Percentiles rank a stretch among this genome's conserved stretches.
phyloP scores from a whole-genome alignment of 2,888 invertebrate species.

The Mellilla xanthometata region DNA sequence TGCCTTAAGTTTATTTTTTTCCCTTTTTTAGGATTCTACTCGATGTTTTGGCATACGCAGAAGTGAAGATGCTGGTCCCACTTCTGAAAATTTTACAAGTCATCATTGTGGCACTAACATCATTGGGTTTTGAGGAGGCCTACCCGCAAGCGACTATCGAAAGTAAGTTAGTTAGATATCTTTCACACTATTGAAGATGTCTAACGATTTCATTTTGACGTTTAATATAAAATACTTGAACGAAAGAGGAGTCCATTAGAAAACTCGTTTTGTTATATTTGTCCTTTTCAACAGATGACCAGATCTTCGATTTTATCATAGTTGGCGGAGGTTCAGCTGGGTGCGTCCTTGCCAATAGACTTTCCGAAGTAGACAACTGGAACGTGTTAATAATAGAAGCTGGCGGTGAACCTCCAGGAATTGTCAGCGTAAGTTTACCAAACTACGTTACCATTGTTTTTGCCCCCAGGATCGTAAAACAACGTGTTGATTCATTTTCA shows the following conservation, averaged over 20 bases:
- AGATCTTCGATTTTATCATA: constrained; percentile 58
- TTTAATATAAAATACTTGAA: too few relatives aligned
- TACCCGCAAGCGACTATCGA: constrained; percentile 38
- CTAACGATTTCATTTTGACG: too few relatives aligned
- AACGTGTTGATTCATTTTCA: constrained; percentile 33
- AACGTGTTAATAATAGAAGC: constrained; percentile 87
- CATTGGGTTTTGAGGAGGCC: constrained; percentile 12
- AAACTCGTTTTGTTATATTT: background rate
- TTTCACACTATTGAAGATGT: too few relatives aligned
- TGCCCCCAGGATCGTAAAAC: too few relatives aligned
- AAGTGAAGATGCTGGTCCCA: constrained; percentile 37
- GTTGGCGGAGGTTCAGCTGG: constrained; percentile 79
- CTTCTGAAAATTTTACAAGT: constrained; percentile 32
- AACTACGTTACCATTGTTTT: too few relatives aligned
- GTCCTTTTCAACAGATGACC: constrained; percentile 45
- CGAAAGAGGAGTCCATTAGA: too few relatives aligned
- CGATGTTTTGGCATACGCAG: constrained; percentile 22
- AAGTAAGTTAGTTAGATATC: constrained; percentile 36
- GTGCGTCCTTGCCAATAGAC: constrained; percentile 88
- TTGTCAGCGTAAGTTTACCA: constrained; percentile 44
- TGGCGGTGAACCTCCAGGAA: constrained; percentile 66
- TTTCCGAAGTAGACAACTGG: constrained; percentile 85
- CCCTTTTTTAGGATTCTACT: constrained; percentile 32
- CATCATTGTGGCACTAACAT: constrained; percentile 26
- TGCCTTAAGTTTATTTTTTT: too few relatives aligned